A percentile compares a stretch with the other conserved stretches of the same genome.
These are phyloP conservation scores for Gasterosteus aculeatus DNA, from an alignment of 2,113 vertebrate genomes.

Conservation along the genomic window DNA sequence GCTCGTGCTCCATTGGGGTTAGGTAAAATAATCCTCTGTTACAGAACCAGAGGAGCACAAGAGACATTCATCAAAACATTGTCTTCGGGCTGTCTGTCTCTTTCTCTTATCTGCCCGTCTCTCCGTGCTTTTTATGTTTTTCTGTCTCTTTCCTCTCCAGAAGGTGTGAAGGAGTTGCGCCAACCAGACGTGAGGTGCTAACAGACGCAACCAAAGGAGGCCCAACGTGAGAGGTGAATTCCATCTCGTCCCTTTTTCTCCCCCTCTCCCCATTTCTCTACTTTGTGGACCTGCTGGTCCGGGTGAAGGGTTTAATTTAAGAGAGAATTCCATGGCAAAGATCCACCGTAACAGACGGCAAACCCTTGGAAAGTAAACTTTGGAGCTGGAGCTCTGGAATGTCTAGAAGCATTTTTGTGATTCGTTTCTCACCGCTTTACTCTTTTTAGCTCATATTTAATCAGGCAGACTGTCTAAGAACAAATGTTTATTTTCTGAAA, in stretches of 20 bases:
- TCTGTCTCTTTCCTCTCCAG: conserved; percentile 29
- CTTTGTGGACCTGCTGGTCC: conserved; percentile 70
- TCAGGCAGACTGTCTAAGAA: conserved; percentile 11
- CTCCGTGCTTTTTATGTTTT: conserved; percentile 8
- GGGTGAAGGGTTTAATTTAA: conserved; percentile 79
- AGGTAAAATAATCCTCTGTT: conserved; percentile 66
- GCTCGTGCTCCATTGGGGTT: conserved; percentile 63
- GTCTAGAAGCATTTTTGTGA: conserved; percentile 55
- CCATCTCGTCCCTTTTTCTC: conserved; percentile 35
- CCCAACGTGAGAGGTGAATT: conserved; percentile 61
- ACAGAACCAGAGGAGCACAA: conserved; percentile 61
- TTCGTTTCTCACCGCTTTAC: conserved; percentile 49
- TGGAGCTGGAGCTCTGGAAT: conserved; percentile 56
- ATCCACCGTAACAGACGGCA: conserved; percentile 73
- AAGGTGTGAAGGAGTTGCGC: conserved; percentile 24
- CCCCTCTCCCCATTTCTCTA: conserved; percentile 10
- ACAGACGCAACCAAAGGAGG: conserved; percentile 59
- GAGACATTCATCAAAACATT: conserved; percentile 72
- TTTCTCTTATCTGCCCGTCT: conserved; percentile 18
- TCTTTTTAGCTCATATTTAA: conserved; percentile 45
- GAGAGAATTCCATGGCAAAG: conserved; percentile 79
- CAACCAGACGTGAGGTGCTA: conserved; percentile 66
- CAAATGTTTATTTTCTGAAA: conserved; percentile 33
- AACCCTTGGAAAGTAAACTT: conserved; percentile 57
- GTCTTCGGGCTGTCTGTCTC: conserved; percentile 28